phyloP scores from a whole-genome alignment of 2,888 invertebrate species.

The Drosophila greeni region DNA sequence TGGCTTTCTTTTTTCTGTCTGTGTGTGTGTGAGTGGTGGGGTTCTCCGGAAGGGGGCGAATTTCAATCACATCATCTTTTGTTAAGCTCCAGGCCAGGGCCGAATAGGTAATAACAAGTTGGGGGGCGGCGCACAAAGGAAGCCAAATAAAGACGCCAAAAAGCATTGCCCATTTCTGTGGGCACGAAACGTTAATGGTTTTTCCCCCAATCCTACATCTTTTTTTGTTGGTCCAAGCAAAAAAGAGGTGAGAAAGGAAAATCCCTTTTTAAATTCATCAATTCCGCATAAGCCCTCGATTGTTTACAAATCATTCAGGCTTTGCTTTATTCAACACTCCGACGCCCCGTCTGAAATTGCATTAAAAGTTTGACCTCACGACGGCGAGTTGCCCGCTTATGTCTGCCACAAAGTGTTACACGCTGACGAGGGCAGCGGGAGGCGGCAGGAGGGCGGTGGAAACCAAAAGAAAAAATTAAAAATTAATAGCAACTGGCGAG shows the following conservation, averaged over 20 bases:
- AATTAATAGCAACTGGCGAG: conserved; percentile 74
- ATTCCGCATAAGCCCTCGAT: conserved; percentile 35
- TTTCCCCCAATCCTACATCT: neutral
- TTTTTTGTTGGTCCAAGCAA: neutral
- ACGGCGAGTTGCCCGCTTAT: conserved; percentile 18
- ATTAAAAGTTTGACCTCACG: conserved; percentile 58
- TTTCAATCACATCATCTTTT: conserved; percentile 72
- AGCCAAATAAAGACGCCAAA: conserved; percentile 40
- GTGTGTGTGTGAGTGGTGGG: neutral
- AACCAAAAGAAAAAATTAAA: conserved; percentile 53
- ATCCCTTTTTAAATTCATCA: conserved; percentile 26
- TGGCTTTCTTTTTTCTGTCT: conserved; percentile 6
- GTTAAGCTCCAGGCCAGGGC: conserved; percentile 47
- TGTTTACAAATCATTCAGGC: conserved; percentile 32
- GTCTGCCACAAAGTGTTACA: conserved; percentile 36
- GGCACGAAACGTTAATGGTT: conserved; percentile 37
- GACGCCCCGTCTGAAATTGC: conserved; percentile 49
- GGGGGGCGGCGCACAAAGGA: conserved; percentile 28
- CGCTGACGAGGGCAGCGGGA: conserved; percentile 15
- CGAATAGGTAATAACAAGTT: conserved; percentile 54
- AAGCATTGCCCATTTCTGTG: conserved; percentile 37
- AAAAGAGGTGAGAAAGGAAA: conserved; percentile 18
- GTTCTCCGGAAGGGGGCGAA: conserved; percentile 14
- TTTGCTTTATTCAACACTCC: conserved; percentile 35
- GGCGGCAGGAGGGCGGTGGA: neutral